Evolutionary conservation across 2,888 invertebrate species (phyloP).

Genomic region (Pegoplata infirma): DNA sequence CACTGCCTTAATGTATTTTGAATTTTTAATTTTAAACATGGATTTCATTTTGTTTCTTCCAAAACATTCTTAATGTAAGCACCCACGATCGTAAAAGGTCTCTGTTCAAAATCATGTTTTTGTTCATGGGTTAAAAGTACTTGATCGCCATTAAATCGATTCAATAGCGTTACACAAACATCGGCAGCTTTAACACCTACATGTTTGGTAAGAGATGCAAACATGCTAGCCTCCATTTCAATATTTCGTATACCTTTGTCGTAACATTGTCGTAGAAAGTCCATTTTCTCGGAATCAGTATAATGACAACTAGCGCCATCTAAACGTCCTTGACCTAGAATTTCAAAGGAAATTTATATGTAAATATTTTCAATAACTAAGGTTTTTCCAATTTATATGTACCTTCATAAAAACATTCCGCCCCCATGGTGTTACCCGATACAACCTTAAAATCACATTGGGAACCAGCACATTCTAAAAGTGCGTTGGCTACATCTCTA

Average conservation of each 20-base stretch:
- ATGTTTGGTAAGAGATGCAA: slow-evolving; percentile 83
- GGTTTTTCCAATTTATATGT: no score
- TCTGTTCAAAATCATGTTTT: slow-evolving; percentile 82
- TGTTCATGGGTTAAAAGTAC: slow-evolving; percentile 80
- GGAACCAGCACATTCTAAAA: slow-evolving; percentile 76
- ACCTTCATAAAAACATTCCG: slow-evolving; percentile 91
- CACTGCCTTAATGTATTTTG: no score
- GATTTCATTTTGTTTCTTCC: background rate
- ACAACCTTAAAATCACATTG: slow-evolving; percentile 75
- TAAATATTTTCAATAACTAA: background rate
- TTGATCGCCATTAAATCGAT: slow-evolving; percentile 86
- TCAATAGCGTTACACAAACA: slow-evolving; percentile 85
- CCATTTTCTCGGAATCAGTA: slow-evolving; percentile 82
- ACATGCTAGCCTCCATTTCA: slow-evolving; percentile 89
- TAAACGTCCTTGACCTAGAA: slow-evolving; percentile 84
- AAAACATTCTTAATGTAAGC: slow-evolving; percentile 80
- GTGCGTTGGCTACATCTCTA: slow-evolving; percentile 80
- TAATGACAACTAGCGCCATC: slow-evolving; percentile 88
- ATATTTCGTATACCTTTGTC: slow-evolving; percentile 84
- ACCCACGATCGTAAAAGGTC: slow-evolving; percentile 83
- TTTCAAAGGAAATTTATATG: background rate
- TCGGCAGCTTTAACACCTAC: slow-evolving; percentile 84
- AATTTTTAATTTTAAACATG: background rate
- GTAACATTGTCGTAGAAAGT: slow-evolving; percentile 80
- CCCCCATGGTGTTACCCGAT: slow-evolving; percentile 85